These are phyloP conservation scores for Callocephalon fimbriatum DNA, from an alignment of 2,113 vertebrate genomes.

Conservation along the genomic window DNA sequence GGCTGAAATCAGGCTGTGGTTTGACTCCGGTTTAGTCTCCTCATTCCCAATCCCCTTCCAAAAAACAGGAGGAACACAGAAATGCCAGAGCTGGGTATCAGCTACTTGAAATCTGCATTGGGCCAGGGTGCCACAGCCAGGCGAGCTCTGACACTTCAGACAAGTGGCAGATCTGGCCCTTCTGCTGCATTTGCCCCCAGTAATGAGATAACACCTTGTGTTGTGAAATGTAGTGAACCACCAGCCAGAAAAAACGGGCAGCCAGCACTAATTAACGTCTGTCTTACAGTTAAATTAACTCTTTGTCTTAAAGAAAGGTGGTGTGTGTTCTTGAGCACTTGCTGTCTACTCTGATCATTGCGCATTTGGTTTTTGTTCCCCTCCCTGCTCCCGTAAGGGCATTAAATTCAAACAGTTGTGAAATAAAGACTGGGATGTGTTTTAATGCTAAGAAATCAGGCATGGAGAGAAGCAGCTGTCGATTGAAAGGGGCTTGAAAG, in stretches of 20 bases:
- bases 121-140: neutral
- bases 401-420: neutral
- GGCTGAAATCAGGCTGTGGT: constrained; percentile 51
- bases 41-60: neutral
- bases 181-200: neutral
- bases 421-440: neutral
- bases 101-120: neutral
- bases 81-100: neutral
- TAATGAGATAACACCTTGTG: constrained; percentile 49
- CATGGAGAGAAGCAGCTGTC: neutral
- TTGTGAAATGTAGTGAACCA: constrained; percentile 15
- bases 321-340: accelerated
- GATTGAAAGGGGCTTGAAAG: constrained; percentile 16
- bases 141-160: neutral
- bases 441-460: neutral
- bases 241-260: neutral
- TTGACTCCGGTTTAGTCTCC: constrained; percentile 51
- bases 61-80: neutral
- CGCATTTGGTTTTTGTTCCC: accelerated
- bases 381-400: accelerated
- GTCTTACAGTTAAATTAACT: neutral
- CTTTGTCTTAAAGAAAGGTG: constrained; percentile 11
- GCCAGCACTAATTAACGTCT: constrained; percentile 24
- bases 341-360: neutral
- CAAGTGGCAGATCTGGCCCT: neutral